A percentile compares a stretch with the other conserved stretches of the same genome.
Evolutionary conservation across 2,797 vertebrate species (phyloP).

Genomic region (Notamacropus eugenii): DNA sequence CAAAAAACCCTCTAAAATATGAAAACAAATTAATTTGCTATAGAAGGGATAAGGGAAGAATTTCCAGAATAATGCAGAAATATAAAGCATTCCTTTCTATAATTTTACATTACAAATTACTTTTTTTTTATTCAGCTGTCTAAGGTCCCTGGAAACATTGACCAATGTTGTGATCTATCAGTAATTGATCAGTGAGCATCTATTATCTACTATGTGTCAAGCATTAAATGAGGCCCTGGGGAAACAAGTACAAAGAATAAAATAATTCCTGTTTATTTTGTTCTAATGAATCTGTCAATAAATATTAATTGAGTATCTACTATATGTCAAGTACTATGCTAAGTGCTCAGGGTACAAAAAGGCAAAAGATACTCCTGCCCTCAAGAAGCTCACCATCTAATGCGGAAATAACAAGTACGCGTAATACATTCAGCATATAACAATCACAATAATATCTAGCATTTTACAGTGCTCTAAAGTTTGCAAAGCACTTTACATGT

Average conservation of each 20-base stretch:
- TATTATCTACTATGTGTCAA: not conserved
- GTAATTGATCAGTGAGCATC: not conserved
- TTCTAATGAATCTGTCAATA: not conserved
- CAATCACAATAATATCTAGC: not conserved
- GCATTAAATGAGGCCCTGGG: not conserved
- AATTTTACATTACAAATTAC: not conserved
- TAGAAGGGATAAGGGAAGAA: not conserved
- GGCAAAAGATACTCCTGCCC: not conserved
- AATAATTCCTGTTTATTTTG: not conserved
- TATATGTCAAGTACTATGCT: not conserved
- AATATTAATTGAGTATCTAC: not conserved
- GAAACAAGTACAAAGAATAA: not conserved
- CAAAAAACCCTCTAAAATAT: not conserved
- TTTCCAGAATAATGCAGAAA: not conserved
- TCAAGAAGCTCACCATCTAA: not conserved
- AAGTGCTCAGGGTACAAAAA: not conserved
- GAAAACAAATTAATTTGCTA: not conserved
- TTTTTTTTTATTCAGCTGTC: not conserved
- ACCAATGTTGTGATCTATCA: not conserved
- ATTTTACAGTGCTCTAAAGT: not conserved
- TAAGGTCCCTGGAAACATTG: not conserved
- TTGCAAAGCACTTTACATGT: not conserved
- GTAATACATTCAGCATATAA: not conserved
- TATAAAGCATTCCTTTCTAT: not conserved
- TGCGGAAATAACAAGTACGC: not conserved